phyloP scores from a whole-genome alignment of 1,140 invertebrate genomes.

The Drosophila elegans region DNA sequence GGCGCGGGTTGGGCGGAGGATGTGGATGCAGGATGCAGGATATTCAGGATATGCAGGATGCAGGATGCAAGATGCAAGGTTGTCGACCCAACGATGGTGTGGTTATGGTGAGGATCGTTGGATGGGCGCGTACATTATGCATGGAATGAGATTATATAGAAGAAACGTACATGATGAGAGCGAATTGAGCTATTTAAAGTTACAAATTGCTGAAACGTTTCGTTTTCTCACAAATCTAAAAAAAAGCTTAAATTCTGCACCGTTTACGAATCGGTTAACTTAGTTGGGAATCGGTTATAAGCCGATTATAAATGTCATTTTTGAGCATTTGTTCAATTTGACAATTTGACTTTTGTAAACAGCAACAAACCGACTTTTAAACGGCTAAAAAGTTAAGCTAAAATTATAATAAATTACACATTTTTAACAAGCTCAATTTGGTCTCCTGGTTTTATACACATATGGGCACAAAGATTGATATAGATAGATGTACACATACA shows the following conservation, averaged over 20 bases:
- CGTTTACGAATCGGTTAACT: not conserved
- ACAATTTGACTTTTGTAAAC: no score
- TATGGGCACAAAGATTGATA: conserved; percentile 24
- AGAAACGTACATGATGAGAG: conserved; percentile 29
- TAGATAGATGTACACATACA: conserved; percentile 13
- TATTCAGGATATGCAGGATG: conserved; percentile 6
- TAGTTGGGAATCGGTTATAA: not conserved
- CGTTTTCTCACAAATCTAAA: no score
- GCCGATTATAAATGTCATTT: no score
- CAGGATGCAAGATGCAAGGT: conserved; percentile 8
- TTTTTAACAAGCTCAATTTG: conserved; percentile 18
- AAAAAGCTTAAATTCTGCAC: not conserved
- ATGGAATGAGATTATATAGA: conserved; percentile 40
- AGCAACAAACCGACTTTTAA: not conserved
- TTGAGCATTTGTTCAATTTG: no score
- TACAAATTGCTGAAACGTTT: not conserved
- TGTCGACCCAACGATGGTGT: conserved; percentile 20
- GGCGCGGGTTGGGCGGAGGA: conserved; percentile 71
- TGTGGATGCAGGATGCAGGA: conserved; percentile 29
- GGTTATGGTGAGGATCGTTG: conserved; percentile 28
- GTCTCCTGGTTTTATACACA: conserved; percentile 10
- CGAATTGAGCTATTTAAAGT: conserved; percentile 23
- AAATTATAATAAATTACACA: not conserved
- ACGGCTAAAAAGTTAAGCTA: not conserved
- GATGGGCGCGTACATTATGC: conserved; percentile 29